A percentile compares a stretch with the other conserved stretches of the same genome.
Evolutionary conservation across 2,888 invertebrate genomes (phyloP).

Genomic region (Choreutis nemorana): DNA sequence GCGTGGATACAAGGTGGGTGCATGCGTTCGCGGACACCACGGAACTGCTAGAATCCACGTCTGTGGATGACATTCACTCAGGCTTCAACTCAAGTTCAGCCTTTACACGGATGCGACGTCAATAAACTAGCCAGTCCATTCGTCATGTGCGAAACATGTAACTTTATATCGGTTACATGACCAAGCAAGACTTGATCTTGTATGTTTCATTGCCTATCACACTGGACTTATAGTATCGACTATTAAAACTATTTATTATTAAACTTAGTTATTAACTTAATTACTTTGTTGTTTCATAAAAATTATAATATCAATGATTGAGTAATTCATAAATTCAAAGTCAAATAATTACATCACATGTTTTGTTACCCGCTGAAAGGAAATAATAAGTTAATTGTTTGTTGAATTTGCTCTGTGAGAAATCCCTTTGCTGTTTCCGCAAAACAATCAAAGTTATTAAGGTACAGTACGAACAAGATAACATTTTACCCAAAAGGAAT

Average conservation of each 20-base stretch:
- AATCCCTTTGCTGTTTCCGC: too few relatives aligned
- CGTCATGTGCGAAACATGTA: conserved; percentile 32
- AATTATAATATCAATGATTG: too few relatives aligned
- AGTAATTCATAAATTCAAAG: too few relatives aligned
- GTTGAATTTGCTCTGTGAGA: too few relatives aligned
- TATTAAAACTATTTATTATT: too few relatives aligned
- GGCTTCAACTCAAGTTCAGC: conserved; percentile 58
- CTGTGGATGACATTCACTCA: conserved; percentile 60
- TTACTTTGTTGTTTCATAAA: too few relatives aligned
- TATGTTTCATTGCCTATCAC: too few relatives aligned
- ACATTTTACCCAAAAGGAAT: conserved; percentile 7
- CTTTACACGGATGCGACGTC: conserved; percentile 48
- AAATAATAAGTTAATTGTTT: too few relatives aligned
- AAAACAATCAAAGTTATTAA: too few relatives aligned
- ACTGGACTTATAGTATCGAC: too few relatives aligned
- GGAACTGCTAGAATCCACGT: too few relatives aligned
- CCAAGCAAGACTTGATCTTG: not conserved
- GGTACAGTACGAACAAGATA: conserved; percentile 3
- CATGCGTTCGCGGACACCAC: conserved; percentile 45
- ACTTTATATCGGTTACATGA: conserved; percentile 33
- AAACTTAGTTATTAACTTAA: too few relatives aligned
- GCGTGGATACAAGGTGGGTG: conserved; percentile 28
- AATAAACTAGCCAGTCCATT: conserved; percentile 41
- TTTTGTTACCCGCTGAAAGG: conserved; percentile 7
- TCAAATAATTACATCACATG: conserved; percentile 7